Evolutionary conservation across 2,113 vertebrate genomes (phyloP), one percentile per base, ranked within the genome.

Genomic region (Larimichthys crocea): DNA sequence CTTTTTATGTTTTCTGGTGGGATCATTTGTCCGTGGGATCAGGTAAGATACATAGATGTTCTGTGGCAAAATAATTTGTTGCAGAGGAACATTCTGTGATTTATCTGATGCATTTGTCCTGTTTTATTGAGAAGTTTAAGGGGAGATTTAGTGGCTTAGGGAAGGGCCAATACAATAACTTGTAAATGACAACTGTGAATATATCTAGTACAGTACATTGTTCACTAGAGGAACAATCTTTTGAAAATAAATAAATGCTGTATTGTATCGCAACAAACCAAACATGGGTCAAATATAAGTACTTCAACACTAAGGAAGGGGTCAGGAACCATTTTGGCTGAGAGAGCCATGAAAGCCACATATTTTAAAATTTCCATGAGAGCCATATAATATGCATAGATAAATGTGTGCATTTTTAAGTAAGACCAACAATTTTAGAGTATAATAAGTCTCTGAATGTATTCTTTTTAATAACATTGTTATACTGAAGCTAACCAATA

Each of bases 1-100:
- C 94, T 99, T 87, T 99, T 99, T 87, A 98, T 99, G 97, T 98
- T 98, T 93, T 98, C 97, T 7, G 98, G 97, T 22, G 97, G 97
- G 74, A 97, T 98, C 79, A 93, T 99, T 92, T 99, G 96, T 92
- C 96, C 98, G 0, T 99, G 98, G 98, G 98, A 99, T 94, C 98
- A 99, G 98, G 98, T 99, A 96, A 94, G 96, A 63, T 53, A 35
- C 3, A 59, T 15, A 72, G 29, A 2, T 35, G 44, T 53, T 70
- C 17, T 49, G 6, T 22, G 5, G 14, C 64, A 2, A 24, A 60
- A 76, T 15, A 55, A 40, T 73, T 69, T 49, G 7, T 60, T 63
- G 16, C 10, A 19, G n/a, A 67, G 15, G 3, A 81, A 40, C 22
- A 44, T 75, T 16, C 3, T 40, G 10, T 74, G 11, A 52, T 80